Evolutionary conservation across 2,888 invertebrate genomes (phyloP).

Genomic region (Drosophila mimica): DNA sequence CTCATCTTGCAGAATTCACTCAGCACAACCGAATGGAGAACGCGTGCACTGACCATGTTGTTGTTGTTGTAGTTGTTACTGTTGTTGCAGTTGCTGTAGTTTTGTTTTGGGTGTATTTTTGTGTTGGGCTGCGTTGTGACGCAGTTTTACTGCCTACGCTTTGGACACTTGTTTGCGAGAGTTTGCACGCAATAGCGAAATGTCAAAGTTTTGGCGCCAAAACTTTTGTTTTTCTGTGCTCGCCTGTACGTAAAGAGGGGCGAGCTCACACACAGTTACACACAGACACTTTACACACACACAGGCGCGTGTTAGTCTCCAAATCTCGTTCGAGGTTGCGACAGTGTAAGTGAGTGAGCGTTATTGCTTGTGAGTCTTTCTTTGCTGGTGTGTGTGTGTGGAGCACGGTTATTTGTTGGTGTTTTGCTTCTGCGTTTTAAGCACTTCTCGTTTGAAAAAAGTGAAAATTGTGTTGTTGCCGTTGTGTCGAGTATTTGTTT

Average conservation of each 20-base stretch:
- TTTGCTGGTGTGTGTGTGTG: constrained; percentile 19
- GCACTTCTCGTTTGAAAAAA: constrained; percentile 55
- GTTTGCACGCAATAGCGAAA: constrained; percentile 54
- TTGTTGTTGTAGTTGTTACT: constrained; percentile 20
- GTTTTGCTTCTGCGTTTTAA: constrained; percentile 42
- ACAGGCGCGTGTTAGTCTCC: constrained; percentile 52
- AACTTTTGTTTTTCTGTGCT: constrained; percentile 68
- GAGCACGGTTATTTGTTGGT: constrained; percentile 42
- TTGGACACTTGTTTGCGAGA: constrained; percentile 67
- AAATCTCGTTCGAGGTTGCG: constrained; percentile 38
- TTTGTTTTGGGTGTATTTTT: constrained; percentile 27
- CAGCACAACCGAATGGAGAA: constrained; percentile 80
- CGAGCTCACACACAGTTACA: constrained; percentile 26
- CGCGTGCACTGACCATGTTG: constrained; percentile 79
- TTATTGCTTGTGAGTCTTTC: constrained; percentile 28
- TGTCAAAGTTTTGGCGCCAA: constrained; percentile 83
- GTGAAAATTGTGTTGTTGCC: constrained; percentile 60
- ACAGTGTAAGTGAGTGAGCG: constrained; percentile 34
- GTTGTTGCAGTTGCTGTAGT: constrained; percentile 26
- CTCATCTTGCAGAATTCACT: constrained; percentile 82
- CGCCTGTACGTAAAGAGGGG: constrained; percentile 64
- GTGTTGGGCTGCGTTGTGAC: constrained; percentile 53
- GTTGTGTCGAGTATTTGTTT: constrained; percentile 60
- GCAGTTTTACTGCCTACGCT: constrained; percentile 59
- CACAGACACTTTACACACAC: constrained; percentile 14